Evolutionary conservation across 2,888 invertebrate species (phyloP).

Genomic region (Troglohyphantes excavatus): DNA sequence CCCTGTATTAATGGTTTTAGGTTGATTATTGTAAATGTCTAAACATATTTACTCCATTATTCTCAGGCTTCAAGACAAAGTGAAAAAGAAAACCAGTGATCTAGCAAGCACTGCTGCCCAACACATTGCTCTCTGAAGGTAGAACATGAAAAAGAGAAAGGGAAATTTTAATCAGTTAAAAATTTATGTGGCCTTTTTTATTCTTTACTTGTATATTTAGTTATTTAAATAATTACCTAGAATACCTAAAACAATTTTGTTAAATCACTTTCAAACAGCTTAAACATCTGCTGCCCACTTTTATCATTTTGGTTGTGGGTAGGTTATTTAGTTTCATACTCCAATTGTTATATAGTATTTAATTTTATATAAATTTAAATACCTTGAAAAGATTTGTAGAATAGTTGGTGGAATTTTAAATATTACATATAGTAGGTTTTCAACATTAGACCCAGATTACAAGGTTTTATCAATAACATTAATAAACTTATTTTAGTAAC

Average conservation of each 20-base stretch:
- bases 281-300: neutral
- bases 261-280: neutral
- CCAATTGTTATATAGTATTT: no score
- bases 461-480: no score
- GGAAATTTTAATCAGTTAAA: constrained; percentile 49
- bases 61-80: constrained; percentile 69
- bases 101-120: constrained; percentile 2
- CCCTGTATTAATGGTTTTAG: constrained; percentile 31
- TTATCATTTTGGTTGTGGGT: neutral
- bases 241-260: neutral
- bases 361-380: no score
- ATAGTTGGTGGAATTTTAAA: no score
- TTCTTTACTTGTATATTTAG: neutral
- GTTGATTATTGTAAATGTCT: constrained; percentile 26
- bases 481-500: no score
- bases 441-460: no score
- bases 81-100: constrained; percentile 22
- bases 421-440: no score
- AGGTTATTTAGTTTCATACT: no score
- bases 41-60: constrained; percentile 68
- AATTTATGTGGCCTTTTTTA: constrained; percentile 64
- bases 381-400: no score
- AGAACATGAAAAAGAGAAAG: constrained; percentile 43
- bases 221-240: neutral
- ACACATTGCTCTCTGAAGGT: constrained; percentile 63